These are phyloP conservation scores for Ctenicera cuprea DNA, from an alignment of 2,888 invertebrate genomes.

Conservation along the genomic window DNA sequence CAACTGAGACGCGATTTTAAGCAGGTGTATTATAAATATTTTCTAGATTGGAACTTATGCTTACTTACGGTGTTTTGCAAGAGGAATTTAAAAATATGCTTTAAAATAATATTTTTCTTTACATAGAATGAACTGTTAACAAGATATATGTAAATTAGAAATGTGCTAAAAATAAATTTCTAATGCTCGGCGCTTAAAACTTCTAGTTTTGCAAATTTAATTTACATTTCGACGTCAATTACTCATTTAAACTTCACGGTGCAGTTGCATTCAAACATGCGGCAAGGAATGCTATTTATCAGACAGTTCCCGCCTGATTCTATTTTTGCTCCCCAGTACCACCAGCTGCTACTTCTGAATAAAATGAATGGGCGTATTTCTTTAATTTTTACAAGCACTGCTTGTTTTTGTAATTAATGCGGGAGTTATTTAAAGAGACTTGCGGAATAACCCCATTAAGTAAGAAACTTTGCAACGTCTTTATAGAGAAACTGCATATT, in stretches of 20 bases:
- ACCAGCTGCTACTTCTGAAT: slow-evolving; percentile 48
- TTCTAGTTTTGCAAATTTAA: background rate
- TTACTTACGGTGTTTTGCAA: background rate
- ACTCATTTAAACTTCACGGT: slow-evolving; percentile 50
- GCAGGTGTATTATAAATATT: slow-evolving; percentile 13
- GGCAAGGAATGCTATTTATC: slow-evolving; percentile 52
- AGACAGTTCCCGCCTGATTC: slow-evolving; percentile 45
- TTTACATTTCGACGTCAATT: slow-evolving; percentile 31
- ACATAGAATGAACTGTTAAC: no score
- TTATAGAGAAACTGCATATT: no score
- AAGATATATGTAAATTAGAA: no score
- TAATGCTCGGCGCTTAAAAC: no score
- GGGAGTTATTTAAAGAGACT: slow-evolving; percentile 37
- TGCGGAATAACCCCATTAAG: slow-evolving; percentile 24
- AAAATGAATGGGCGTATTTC: slow-evolving; percentile 50
- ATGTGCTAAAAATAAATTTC: no score
- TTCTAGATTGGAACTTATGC: background rate
- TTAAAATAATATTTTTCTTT: no score
- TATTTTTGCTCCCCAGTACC: slow-evolving; percentile 43
- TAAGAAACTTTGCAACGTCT: no score
- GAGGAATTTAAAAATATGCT: background rate
- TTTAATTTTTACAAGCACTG: slow-evolving; percentile 47
- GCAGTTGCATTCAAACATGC: slow-evolving; percentile 46
- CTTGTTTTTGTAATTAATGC: slow-evolving; percentile 46
- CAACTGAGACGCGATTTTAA: slow-evolving; percentile 36